phyloP scores from a whole-genome alignment of 2,888 invertebrate species.

The Lepeophtheirus nordmannii region DNA sequence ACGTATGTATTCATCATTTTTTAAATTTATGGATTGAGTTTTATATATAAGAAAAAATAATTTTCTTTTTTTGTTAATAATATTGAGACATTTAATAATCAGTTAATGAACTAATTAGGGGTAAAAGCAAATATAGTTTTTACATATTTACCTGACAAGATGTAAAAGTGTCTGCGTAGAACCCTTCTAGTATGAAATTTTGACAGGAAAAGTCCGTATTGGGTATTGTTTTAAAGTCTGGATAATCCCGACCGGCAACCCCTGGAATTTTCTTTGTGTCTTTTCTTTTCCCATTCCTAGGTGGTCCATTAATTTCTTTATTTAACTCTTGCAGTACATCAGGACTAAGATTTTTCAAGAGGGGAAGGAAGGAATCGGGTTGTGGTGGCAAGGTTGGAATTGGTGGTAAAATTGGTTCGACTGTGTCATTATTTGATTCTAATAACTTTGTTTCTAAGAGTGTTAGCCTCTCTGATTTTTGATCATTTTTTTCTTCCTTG shows the following conservation, averaged over 20 bases:
- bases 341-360: conserved; percentile 12
- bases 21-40: too few species aligned
- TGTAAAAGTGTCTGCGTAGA: conserved; percentile 24
- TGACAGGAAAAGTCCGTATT: conserved; percentile 23
- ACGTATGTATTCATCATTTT: too few species aligned
- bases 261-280: conserved; percentile 12
- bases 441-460: not conserved
- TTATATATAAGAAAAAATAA: too few species aligned
- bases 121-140: not conserved
- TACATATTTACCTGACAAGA: conserved; percentile 22
- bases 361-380: conserved; percentile 14
- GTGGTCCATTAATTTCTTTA: not conserved
- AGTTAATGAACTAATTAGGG: too few species aligned
- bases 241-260: conserved; percentile 19
- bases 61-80: too few species aligned
- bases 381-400: conserved; percentile 24
- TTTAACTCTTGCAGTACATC: conserved; percentile 10
- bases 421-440: not conserved
- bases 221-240: conserved; percentile 23
- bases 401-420: conserved; percentile 15
- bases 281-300: not conserved
- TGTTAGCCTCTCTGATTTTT: conserved; percentile 4
- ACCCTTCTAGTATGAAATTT: conserved; percentile 21
- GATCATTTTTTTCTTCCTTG: not conserved
- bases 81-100: too few species aligned